phyloP scores from a whole-genome alignment of 2,113 vertebrate species.

The Petroica traversi region DNA sequence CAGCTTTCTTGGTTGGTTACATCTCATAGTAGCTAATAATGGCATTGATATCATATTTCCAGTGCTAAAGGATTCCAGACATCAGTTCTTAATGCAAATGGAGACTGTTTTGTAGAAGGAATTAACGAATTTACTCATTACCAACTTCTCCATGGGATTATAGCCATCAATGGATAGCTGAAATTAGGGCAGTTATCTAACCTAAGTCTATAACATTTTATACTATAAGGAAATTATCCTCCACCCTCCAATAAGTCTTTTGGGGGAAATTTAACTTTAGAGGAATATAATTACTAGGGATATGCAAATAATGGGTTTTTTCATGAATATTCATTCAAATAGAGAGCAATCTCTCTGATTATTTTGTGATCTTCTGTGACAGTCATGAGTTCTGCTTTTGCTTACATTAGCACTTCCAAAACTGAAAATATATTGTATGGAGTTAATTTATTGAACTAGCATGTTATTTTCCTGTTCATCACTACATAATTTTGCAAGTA shows the following conservation, averaged over 20 bases:
- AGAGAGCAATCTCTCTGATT: neutral
- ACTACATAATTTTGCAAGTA: neutral
- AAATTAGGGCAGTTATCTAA: slow-evolving; percentile 26
- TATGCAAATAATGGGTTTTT: neutral
- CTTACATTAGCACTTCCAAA: neutral
- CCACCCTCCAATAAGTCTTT: neutral
- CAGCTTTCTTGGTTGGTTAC: neutral
- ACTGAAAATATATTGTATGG: neutral
- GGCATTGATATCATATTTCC: neutral
- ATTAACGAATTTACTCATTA: slow-evolving; percentile 38
- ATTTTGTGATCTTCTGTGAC: neutral
- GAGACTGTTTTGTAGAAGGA: neutral
- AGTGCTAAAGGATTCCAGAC: neutral
- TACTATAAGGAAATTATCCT: slow-evolving; percentile 13
- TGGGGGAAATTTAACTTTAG: neutral
- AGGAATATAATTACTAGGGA: neutral
- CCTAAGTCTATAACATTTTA: neutral
- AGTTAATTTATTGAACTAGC: neutral
- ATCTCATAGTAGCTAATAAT: neutral
- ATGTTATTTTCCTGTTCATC: neutral
- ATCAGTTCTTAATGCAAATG: neutral
- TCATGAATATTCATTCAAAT: neutral
- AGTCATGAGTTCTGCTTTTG: neutral
- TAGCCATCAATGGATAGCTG: neutral
- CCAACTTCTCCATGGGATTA: neutral